Conservation (phyloP, 2,797 vertebrate genomes). For the Gymnopithys bicolor region DNA sequence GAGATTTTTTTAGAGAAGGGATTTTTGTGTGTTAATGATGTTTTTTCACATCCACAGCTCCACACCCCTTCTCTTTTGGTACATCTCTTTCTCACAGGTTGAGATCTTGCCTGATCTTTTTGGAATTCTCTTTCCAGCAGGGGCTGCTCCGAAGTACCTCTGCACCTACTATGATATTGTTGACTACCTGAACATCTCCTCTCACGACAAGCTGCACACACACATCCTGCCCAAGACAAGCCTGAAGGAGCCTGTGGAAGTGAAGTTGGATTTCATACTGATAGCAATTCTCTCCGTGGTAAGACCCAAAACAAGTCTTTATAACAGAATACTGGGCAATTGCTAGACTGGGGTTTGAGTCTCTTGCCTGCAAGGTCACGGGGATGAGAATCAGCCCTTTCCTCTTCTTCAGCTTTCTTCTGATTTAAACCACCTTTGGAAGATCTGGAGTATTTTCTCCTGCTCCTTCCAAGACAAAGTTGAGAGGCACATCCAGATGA, state of each 20-base stretch:
- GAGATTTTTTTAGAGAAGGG: background rate
- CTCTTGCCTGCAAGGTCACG: background rate
- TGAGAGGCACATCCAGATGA: background rate
- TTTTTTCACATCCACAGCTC: background rate
- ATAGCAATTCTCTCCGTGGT: slow-evolving; percentile 68
- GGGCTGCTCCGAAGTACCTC: background rate
- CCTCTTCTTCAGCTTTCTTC: background rate
- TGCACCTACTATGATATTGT: slow-evolving; percentile 51
- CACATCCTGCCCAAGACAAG: slow-evolving; percentile 42
- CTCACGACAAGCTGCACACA: background rate
- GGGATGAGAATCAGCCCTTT: background rate
- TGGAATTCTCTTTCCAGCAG: background rate
- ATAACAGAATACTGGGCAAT: background rate
- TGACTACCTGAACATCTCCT: slow-evolving; percentile 52
- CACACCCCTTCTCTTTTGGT: background rate
- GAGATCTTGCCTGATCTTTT: background rate
- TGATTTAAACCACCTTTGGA: background rate
- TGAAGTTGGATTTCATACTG: slow-evolving; percentile 48
- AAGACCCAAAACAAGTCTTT: background rate
- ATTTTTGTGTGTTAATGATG: background rate
- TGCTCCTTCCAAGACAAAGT: background rate
- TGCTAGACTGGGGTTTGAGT: background rate
- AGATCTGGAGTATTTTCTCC: background rate
- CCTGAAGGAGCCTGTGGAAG: slow-evolving; percentile 12
- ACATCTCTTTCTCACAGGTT: background rate